phyloP scores from a whole-genome alignment of 2,797 vertebrate genomes.

The Potorous gilbertii region DNA sequence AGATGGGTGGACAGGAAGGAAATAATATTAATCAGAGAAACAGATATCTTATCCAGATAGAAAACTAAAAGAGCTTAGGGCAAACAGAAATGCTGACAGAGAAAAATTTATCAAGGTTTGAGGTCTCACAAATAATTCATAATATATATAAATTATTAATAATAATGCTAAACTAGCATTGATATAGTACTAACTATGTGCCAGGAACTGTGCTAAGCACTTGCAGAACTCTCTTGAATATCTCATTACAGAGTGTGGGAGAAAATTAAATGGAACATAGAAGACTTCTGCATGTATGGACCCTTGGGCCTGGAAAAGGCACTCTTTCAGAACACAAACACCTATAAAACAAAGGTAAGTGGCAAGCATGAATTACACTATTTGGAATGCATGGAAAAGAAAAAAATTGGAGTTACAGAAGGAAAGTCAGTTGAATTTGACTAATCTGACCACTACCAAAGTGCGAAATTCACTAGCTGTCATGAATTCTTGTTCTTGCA shows the following conservation, averaged over 20 bases:
- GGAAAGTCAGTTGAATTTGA: neutral
- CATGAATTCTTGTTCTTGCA: neutral
- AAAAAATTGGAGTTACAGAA: neutral
- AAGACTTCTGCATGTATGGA: neutral
- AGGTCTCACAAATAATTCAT: neutral
- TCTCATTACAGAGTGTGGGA: neutral
- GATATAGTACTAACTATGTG: neutral
- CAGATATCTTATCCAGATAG: constrained; percentile 75
- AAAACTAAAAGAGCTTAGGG: constrained; percentile 75
- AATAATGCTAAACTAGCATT: neutral
- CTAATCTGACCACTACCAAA: neutral
- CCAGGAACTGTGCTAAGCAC: neutral
- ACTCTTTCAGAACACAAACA: neutral
- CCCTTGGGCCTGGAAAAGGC: neutral
- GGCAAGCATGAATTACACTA: neutral
- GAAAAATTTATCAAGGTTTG: neutral
- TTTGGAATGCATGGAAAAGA: neutral
- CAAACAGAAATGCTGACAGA: constrained; percentile 33
- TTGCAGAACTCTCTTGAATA: neutral
- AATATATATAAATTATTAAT: neutral
- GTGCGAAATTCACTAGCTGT: neutral
- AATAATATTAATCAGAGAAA: constrained; percentile 82
- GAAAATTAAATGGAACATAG: neutral
- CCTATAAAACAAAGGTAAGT: neutral
- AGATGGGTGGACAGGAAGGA: constrained; percentile 81